phyloP scores from a whole-genome alignment of 2,888 invertebrate species.

The Aphidius colemani region DNA sequence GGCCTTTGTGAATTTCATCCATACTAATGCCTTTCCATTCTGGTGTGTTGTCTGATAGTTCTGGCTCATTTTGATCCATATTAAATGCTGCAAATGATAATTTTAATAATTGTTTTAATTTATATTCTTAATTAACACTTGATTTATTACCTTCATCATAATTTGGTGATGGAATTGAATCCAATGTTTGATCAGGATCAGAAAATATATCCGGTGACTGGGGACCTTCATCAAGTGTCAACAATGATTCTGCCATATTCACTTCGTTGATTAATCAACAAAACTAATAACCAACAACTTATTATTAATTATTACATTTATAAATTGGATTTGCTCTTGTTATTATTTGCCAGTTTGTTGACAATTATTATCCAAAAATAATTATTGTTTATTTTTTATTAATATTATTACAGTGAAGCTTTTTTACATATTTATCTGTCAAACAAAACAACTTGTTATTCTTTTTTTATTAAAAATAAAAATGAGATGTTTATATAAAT shows the following conservation, averaged over 20 bases:
- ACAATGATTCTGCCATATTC: slow-evolving; percentile 23
- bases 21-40: slow-evolving; percentile 62
- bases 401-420: no score
- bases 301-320: no score
- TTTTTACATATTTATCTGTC: no score
- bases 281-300: no score
- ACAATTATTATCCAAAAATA: no score
- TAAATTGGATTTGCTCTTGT: no score
- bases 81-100: slow-evolving; percentile 37
- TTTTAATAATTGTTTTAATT: not conserved
- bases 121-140: not conserved
- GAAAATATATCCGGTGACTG: slow-evolving; percentile 47
- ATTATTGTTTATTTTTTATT: no score
- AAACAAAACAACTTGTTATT: no score
- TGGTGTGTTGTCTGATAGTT: slow-evolving; percentile 41
- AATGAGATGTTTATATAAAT: no score
- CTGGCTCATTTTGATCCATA: slow-evolving; percentile 42
- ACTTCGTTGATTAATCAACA: no score
- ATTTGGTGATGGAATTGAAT: slow-evolving; percentile 33
- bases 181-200: slow-evolving; percentile 37
- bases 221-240: slow-evolving; percentile 16
- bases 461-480: no score
- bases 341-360: no score
- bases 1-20: slow-evolving; percentile 60
- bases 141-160: slow-evolving; percentile 43